Base-by-base conservation (phyloP, 2,888 invertebrate genomes). In the Drosophila quinaria region DNA sequence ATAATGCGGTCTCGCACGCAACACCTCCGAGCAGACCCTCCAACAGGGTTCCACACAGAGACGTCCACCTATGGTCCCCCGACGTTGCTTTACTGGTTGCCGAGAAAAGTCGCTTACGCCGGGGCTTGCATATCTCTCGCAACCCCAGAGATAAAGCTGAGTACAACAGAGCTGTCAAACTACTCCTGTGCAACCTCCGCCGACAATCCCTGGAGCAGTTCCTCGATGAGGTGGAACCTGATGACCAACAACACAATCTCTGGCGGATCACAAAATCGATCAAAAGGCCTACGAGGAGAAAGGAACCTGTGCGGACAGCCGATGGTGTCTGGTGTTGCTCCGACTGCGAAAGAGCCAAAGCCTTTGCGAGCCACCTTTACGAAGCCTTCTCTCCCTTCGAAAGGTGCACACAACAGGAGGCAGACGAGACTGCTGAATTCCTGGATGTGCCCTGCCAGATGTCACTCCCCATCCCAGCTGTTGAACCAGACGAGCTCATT, bases 111-210 rank as follows among this genome's bases (percentile, higher is more conserved):
- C 54, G 31, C 13, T 31, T 54, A 17, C 25, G 54, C 11, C 41
- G 54, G 9, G 13, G 4, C 8, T 31, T 41, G 41, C 44, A 44
- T 13, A 44, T 13, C 6, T 25, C 44, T 3, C 37, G 50, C 4
- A 50, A 59, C 15, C 51, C 51, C 9, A 35, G 51, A 5, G 42
- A 60, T 3, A 60, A 60, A 10, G 25, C 31, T 1, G 15, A 25
- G 25, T 5, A 0, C 1, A 25, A 25, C 25, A 6, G 25, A 6
- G 41, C 17, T 0, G 5, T 33, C 0, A 51, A 50, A 49, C 8
- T 25, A 6, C 15, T 60, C 0, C 15, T 6, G 0, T 13, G 8
- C 6, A 4, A 10, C 13, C 19, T 13, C 1, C n/a, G 11, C 9
- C 19, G 3, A 2, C 44, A 33, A 11, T 29, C 59, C 8, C 17